phyloP scores from a whole-genome alignment of 2,888 invertebrate genomes.

The Leptopilina drosophilae region DNA sequence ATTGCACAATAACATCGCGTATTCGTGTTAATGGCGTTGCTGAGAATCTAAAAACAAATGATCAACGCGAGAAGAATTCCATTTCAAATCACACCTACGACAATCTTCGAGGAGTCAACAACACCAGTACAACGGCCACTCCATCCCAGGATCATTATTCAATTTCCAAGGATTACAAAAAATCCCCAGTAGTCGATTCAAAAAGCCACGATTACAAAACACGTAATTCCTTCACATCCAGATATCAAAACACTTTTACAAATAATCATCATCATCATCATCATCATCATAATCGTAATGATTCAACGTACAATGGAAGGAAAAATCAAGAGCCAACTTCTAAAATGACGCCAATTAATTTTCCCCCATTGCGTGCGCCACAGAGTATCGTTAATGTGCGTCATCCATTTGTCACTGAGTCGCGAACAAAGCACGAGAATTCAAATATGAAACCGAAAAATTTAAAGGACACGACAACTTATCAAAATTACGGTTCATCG shows the following conservation, averaged over 20 bases:
- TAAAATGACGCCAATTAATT: slow-evolving; percentile 65
- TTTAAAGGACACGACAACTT: slow-evolving; percentile 62
- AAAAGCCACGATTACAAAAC: slow-evolving; percentile 60
- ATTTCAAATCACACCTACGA: slow-evolving; percentile 25
- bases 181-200: slow-evolving; percentile 59
- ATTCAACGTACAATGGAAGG: slow-evolving; percentile 55
- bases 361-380: slow-evolving; percentile 66
- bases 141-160: slow-evolving; percentile 56
- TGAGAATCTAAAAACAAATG: slow-evolving; percentile 45
- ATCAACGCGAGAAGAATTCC: slow-evolving; percentile 47
- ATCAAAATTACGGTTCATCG: slow-evolving; percentile 64
- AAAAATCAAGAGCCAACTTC: slow-evolving; percentile 62
- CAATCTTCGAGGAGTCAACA: slow-evolving; percentile 54
- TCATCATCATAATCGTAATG: slow-evolving; percentile 48
- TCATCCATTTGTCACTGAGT: slow-evolving; percentile 67
- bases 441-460: slow-evolving; percentile 60
- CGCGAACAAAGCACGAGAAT: slow-evolving; percentile 63
- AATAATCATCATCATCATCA: not conserved
- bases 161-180: slow-evolving; percentile 60
- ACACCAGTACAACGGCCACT: slow-evolving; percentile 40
- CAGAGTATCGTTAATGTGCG: slow-evolving; percentile 70
- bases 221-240: slow-evolving; percentile 54
- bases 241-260: slow-evolving; percentile 44
- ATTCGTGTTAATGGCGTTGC: slow-evolving; percentile 13
- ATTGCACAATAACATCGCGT: not conserved